Base-by-base conservation (phyloP, 2,888 invertebrate genomes). In the Spisula solida region DNA sequence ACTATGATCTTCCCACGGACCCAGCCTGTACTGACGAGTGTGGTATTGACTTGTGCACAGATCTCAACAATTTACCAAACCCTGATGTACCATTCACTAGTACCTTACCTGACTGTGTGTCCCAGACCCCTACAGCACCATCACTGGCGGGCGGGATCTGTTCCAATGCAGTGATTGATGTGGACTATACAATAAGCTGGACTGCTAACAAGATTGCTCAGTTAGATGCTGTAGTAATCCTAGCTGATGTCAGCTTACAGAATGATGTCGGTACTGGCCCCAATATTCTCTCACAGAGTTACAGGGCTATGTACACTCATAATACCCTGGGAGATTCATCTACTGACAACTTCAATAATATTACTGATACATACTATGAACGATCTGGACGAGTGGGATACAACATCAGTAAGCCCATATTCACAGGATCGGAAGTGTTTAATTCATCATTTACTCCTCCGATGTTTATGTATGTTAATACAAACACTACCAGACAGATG, bases 121-220 rank as follows among this genome's bases (percentile, higher is more conserved):
- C 90, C 84, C 95, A 96, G 83, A 89, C 93, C 16, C 94, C 95
- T 0, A 91, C 91, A 8, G 70, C 82, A 5, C 95, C 95, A 0
- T 66, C 79, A 1, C 82, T 81, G 0, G 75, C 20, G 1, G 56
- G 10, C 48, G 56, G 75, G 10, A 82, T 87, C 6, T 96, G 96
- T 87, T 29, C 88, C 5, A 95, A 96, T 91, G 94, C 93, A 25
- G 96, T 96, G 0, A 87, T 96, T 20, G 94, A 95, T 75, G 95
- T 96, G 0, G 90, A 92, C 10, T 96, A 96, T 83, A 93, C 92
- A 10, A 94, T 96, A 84, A 93, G 92, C 10, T 96, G 96, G 96
- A 89, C 88, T 4, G 95, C 94, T 6, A 89, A 89, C 41, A 90
- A 87, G n/a, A 93, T 96, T 31, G 84, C 93, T 18, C 90, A 90